phyloP scores from a whole-genome alignment of 2,888 invertebrate species.

The Phengaris alcon region DNA sequence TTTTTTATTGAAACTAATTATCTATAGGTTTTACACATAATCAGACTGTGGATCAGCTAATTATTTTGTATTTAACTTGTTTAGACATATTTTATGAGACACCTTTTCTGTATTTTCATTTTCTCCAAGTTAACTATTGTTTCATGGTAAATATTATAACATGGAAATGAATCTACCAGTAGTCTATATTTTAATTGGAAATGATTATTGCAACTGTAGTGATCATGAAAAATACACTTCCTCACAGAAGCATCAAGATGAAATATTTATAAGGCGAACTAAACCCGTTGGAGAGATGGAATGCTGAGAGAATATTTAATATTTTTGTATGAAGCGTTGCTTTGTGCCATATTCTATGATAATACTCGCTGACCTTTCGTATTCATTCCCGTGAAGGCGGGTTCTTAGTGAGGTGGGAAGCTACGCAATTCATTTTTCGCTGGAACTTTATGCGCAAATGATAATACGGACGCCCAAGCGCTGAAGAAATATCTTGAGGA shows the following conservation, averaged over 20 bases:
- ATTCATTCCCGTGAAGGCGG: background rate
- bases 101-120: too few relatives aligned
- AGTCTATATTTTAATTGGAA: background rate
- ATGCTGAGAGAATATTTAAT: constrained; percentile 16
- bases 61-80: background rate
- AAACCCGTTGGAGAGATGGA: background rate
- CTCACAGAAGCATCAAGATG: constrained; percentile 10
- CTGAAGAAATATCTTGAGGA: too few relatives aligned
- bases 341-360: background rate
- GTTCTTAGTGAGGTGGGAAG: background rate
- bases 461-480: too few relatives aligned
- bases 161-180: background rate
- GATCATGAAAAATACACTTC: constrained; percentile 7
- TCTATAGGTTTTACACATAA: too few relatives aligned
- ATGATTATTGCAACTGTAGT: background rate
- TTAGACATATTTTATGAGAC: too few relatives aligned
- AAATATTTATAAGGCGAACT: constrained; percentile 9
- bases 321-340: constrained; percentile 13
- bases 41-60: background rate
- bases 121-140: too few relatives aligned
- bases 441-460: too few relatives aligned
- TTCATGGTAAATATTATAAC: too few relatives aligned
- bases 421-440: background rate
- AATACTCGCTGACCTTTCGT: constrained; percentile 13
- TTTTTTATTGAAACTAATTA: background rate